phyloP scores from a whole-genome alignment of 53 echinoderm and acorn worm genomes.

The Hippasteria phrygiana region DNA sequence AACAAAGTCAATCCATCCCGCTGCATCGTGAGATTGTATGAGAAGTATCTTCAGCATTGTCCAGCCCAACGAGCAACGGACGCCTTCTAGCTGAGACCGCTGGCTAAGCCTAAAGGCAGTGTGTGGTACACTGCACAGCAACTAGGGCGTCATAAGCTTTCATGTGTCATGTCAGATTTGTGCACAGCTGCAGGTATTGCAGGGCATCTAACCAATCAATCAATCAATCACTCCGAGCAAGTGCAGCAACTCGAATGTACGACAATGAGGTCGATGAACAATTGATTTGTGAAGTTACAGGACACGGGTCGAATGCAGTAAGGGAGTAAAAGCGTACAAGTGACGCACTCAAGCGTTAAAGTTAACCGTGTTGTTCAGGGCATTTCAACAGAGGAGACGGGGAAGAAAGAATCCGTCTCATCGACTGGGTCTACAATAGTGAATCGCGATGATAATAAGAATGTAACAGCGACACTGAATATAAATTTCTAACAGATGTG shows the following conservation, averaged over 20 bases:
- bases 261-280: constrained; percentile 26
- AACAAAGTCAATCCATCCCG: not conserved
- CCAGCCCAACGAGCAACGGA: constrained; percentile 15
- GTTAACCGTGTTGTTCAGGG: too few species aligned
- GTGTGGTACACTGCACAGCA: constrained; percentile 26
- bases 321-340: not conserved
- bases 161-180: constrained; percentile 17
- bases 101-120: constrained; percentile 24
- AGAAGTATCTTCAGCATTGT: constrained; percentile 24
- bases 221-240: constrained; percentile 2
- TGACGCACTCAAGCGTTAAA: not conserved
- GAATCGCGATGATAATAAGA: too few species aligned
- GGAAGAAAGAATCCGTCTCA: not conserved
- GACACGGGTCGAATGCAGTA: not conserved
- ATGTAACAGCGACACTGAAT: too few species aligned
- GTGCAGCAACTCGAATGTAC: constrained; percentile 12
- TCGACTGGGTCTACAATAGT: too few species aligned
- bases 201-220: not conserved
- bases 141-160: constrained; percentile 16
- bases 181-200: not conserved
- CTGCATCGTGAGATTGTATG: constrained; percentile 30
- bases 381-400: not conserved
- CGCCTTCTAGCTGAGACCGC: constrained; percentile 21
- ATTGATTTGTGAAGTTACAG: constrained; percentile 29
- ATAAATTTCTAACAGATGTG: too few species aligned